Base-by-base conservation (phyloP, 2,888 invertebrate genomes). In the Dicycla oo region DNA sequence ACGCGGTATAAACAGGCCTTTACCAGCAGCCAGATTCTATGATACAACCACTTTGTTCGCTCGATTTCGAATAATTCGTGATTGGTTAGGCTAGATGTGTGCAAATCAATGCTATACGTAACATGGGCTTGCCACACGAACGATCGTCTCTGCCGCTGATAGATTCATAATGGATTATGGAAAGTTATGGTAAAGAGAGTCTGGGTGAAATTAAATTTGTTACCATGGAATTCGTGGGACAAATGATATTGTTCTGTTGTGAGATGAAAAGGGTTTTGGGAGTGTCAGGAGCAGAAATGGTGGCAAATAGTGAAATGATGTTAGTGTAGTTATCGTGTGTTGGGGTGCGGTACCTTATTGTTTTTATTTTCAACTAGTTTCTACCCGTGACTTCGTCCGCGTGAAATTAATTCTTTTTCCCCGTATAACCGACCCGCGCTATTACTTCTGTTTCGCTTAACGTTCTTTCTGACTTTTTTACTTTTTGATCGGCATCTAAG, bases 151-250 rank as follows among this genome's bases (percentile, higher is more conserved):
- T 81, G 82, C 30, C 34, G 49, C 57, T 78, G 84, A 82, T 82
- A 81, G 84, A 81, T 70, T 61, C 69, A 75, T 81, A 84, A 84
- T 82, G 82, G 84, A 78, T 81, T 82, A 82, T 82, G 82, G 84
- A 75, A 82, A 82, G 78, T 78, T 82, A 83, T 82, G 82, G 61
- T 78, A 81, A 82, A 68, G 30, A 58, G 70, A 62, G 47, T 45
- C 73, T 66, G 51, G 69, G 13, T 69, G 67, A 68, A 82, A 72
- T 73, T 68, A 70, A 76, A 76, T 81, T 83, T 70, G 83, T 64
- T 79, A 67, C 63, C 54, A 57, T 67, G 57, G 58, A 57, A 63
- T 79, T 68, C 20, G 30, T 45, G 26, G 64, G 64, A 54, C 53
- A 69, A 79, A 79, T 54, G 60, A 65, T 68, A 71, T 54, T 69